Percentiles rank a stretch among this genome's conserved stretches.
phyloP scores from a whole-genome alignment of 2,888 invertebrate genomes.

The Prosapia bicincta region DNA sequence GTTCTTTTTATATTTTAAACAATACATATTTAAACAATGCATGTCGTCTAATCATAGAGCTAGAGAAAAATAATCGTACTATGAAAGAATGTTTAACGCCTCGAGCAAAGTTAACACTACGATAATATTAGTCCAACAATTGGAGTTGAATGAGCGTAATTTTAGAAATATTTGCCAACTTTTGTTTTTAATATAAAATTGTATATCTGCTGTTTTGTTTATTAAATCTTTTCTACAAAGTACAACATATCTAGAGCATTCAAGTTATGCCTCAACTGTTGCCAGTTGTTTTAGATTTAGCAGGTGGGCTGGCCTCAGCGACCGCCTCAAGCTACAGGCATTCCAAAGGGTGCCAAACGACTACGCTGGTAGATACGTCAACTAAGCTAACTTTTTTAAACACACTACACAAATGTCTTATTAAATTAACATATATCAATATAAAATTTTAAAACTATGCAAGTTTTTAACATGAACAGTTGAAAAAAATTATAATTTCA shows the following conservation, averaged over 20 bases:
- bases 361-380: not conserved
- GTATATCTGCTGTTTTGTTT: no score
- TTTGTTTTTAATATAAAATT: no score
- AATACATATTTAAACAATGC: not conserved
- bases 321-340: not conserved
- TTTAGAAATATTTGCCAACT: no score
- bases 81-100: not conserved
- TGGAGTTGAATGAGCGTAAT: not conserved
- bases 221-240: no score
- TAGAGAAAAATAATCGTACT: not conserved
- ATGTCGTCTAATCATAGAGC: not conserved
- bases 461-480: no score
- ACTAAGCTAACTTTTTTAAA: not conserved
- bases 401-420: not conserved
- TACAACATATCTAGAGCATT: no score
- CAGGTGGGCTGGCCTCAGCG: not conserved
- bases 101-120: not conserved
- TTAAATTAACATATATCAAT: no score
- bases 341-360: not conserved
- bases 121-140: not conserved
- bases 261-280: not conserved
- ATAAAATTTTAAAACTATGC: no score
- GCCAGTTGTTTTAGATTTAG: not conserved
- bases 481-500: not conserved
- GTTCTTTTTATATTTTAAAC: not conserved